phyloP scores from a whole-genome alignment of 2,888 invertebrate genomes.

The Yponomeuta cagnagella region DNA sequence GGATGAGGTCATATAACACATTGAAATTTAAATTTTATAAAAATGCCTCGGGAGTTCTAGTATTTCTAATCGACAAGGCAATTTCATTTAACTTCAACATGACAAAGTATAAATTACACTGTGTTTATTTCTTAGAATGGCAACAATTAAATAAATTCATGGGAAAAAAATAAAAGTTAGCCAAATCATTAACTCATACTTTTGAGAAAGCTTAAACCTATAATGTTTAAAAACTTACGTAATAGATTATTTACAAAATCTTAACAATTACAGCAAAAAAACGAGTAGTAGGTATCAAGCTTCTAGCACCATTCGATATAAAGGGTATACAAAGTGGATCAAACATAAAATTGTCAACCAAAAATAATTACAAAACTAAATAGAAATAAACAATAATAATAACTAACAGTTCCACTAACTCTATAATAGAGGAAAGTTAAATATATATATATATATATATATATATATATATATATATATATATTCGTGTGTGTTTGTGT shows the following conservation, averaged over 20 bases:
- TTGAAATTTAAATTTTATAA: too few species aligned
- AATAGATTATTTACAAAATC: conserved; percentile 16
- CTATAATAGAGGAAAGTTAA: conserved; percentile 18
- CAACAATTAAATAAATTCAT: not conserved
- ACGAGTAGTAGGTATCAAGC: conserved; percentile 57
- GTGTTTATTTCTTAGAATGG: not conserved
- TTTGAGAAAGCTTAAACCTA: not conserved
- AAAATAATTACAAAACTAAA: conserved; percentile 42
- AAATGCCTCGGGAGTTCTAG: too few species aligned
- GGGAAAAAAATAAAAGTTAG: not conserved
- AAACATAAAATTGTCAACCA: conserved; percentile 67
- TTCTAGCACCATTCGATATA: conserved; percentile 74
- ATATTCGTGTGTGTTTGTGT: not conserved
- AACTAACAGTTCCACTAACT: conserved; percentile 43
- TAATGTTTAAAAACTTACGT: not conserved
- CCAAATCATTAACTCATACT: not conserved
- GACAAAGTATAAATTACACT: not conserved
- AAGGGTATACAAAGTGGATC: conserved; percentile 52
- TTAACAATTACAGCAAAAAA: conserved; percentile 52
- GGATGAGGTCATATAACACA: too few species aligned
- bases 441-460: conserved; percentile 23
- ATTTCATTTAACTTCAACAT: too few species aligned
- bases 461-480: conserved; percentile 19
- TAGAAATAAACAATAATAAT: conserved; percentile 40
- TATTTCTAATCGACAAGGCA: too few species aligned